Evolutionary conservation across 2,888 invertebrate species (phyloP).

Genomic region (Microctonus hyperodae): DNA sequence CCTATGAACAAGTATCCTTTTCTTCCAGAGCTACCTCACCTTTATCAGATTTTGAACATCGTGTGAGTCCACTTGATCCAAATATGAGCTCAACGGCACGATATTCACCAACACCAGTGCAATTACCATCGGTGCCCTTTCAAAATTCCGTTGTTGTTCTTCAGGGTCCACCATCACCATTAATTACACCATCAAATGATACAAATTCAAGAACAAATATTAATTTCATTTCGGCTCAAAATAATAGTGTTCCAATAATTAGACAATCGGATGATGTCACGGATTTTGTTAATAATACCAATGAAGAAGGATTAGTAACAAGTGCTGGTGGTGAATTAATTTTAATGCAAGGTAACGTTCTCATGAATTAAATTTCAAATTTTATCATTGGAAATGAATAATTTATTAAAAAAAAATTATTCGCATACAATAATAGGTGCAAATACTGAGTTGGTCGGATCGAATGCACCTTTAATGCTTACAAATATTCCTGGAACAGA

Average conservation of each 20-base stretch:
- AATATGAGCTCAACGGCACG: slow-evolving; percentile 69
- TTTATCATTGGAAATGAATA: neutral
- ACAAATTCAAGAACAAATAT: slow-evolving; percentile 47
- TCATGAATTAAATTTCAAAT: neutral
- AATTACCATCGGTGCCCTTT: slow-evolving; percentile 57
- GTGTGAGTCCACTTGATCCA: slow-evolving; percentile 60
- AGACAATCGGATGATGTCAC: slow-evolving; percentile 46
- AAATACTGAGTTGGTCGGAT: slow-evolving; percentile 53
- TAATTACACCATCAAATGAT: slow-evolving; percentile 54
- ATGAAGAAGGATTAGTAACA: slow-evolving; percentile 53
- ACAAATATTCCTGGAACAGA: slow-evolving; percentile 56
- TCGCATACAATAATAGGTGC: slow-evolving; percentile 47
- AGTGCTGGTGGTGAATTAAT: slow-evolving; percentile 57
- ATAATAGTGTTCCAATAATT: slow-evolving; percentile 46
- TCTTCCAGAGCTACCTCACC: slow-evolving; percentile 58
- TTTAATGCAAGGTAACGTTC: slow-evolving; percentile 56
- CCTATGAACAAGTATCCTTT: slow-evolving; percentile 58
- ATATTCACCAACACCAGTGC: slow-evolving; percentile 67
- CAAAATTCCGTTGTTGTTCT: slow-evolving; percentile 58
- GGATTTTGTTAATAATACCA: slow-evolving; percentile 53
- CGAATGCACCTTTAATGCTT: slow-evolving; percentile 56
- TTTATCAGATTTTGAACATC: slow-evolving; percentile 59
- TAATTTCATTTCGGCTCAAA: slow-evolving; percentile 51
- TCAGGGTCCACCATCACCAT: slow-evolving; percentile 58
- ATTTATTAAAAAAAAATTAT: neutral